phyloP scores from a whole-genome alignment of 2,113 vertebrate genomes.

The Heloderma charlesbogerti region DNA sequence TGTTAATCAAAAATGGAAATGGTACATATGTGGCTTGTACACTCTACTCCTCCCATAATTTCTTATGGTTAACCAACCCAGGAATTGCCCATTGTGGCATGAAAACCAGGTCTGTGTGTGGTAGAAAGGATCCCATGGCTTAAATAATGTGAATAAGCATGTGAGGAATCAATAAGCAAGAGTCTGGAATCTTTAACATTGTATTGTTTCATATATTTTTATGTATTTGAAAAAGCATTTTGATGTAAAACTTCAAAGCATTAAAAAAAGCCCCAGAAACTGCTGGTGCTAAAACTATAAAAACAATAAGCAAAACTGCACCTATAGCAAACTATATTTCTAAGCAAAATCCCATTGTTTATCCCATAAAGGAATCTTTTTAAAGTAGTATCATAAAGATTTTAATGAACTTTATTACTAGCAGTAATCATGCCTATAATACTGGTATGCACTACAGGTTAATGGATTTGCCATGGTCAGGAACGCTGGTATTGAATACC shows the following conservation, averaged over 20 bases:
- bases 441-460: not conserved
- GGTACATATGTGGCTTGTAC: no score
- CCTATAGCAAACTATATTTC: not conserved
- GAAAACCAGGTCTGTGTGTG: no score
- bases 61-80: no score
- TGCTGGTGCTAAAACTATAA: not conserved
- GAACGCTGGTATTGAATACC: not conserved
- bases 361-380: not conserved
- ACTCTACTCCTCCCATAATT: no score
- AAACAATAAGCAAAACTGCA: not conserved
- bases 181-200: not conserved
- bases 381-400: not conserved
- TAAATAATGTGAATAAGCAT: not conserved
- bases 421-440: not conserved
- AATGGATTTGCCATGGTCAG: not conserved
- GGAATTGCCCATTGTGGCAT: no score
- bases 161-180: not conserved
- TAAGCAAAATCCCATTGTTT: not conserved
- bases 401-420: not conserved
- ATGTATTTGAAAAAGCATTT: not conserved
- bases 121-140: not conserved
- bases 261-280: not conserved
- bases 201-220: not conserved
- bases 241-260: not conserved
- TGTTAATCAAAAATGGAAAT: no score